Evolutionary conservation across 2,888 invertebrate species (phyloP).

Genomic region (Hypselothyrea guttata): DNA sequence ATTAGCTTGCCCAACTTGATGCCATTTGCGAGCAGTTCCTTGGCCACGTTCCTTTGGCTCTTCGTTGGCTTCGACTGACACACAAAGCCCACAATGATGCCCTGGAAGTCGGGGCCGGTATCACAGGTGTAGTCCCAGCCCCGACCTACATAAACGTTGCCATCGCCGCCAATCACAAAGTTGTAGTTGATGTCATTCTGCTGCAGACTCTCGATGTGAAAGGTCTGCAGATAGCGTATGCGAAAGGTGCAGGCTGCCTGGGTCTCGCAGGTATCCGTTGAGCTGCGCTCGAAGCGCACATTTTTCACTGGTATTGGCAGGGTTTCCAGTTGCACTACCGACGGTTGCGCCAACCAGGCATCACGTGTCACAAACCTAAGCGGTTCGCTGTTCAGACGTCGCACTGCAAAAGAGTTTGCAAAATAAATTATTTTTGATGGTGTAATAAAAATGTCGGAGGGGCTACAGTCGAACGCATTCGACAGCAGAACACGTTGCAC

Average conservation of each 20-base stretch:
- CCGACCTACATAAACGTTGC: slow-evolving; percentile 87
- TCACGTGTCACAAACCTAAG: slow-evolving; percentile 50
- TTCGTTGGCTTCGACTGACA: slow-evolving; percentile 83
- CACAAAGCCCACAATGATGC: slow-evolving; percentile 87
- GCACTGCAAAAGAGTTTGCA: slow-evolving; percentile 46
- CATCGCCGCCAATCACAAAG: slow-evolving; percentile 90
- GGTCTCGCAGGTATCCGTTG: slow-evolving; percentile 34
- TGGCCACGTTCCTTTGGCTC: slow-evolving; percentile 84
- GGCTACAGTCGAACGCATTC: too few relatives aligned
- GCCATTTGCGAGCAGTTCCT: slow-evolving; percentile 85
- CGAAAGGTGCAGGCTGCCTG: slow-evolving; percentile 83
- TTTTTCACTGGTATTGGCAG: slow-evolving; percentile 36
- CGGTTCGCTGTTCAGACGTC: slow-evolving; percentile 54
- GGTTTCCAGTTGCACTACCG: slow-evolving; percentile 19
- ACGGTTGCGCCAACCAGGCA: slow-evolving; percentile 62
- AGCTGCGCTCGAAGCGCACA: slow-evolving; percentile 46
- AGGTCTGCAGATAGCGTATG: slow-evolving; percentile 85
- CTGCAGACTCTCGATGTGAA: slow-evolving; percentile 85
- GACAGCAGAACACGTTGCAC: too few relatives aligned
- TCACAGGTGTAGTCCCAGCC: slow-evolving; percentile 88
- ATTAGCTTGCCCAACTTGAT: slow-evolving; percentile 85
- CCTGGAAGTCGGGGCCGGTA: slow-evolving; percentile 57
- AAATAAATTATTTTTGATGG: too few relatives aligned
- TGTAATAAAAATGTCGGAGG: too few relatives aligned
- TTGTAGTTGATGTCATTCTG: slow-evolving; percentile 89